Evolutionary conservation across 2,888 invertebrate genomes (phyloP), one percentile per base, ranked within the genome.

Genomic region (Drosophila mettleri): DNA sequence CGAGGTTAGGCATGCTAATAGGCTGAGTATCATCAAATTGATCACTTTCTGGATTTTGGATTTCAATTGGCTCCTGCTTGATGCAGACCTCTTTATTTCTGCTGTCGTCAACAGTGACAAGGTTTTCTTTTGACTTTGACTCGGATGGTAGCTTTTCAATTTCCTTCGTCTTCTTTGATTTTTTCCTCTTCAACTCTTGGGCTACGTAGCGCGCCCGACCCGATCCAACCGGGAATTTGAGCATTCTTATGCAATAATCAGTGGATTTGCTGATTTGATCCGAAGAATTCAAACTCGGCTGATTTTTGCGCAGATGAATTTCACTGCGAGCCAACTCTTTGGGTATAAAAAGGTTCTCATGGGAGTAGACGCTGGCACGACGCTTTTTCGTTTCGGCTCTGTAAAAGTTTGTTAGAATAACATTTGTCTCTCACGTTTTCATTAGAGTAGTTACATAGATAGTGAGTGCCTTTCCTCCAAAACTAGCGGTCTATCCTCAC

Each of bases 361-460:
- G 51, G 27, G 69, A 81, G 16, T 60, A 78, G 16, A 88, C 86
- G 48, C 76, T 79, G 14, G 78, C 90, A 1, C 88, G 79, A 4
- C 78, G 80, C 45, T 81, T 85, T 12, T 89, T 89, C 1, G 88
- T 81, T 43, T 89, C 79, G 29, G 90, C 88, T 24, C 88, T 88
- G 39, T 3, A 33, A n/a, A 9, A 22, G 2, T 1, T 29, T 27
- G 3, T 10, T n/a, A 9, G 2, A n/a, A 9, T 10, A 20, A 6
- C 6, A 6, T 10, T 31, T 6, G 8, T 1, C 1, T 4, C 9
- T 16, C 1, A 4, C 2, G 29, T n/a, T 27, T 0, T 10, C 2
- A 24, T 43, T 16, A 1, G 1, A 14, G 14, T 14, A 54, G 73
- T 70, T 80, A 89, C 88, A 89, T 73, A 2, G 89, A 89, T 29